These are phyloP conservation scores for Neodiprion virginianus DNA, from an alignment of 1,140 invertebrate species.

Conservation along the genomic window DNA sequence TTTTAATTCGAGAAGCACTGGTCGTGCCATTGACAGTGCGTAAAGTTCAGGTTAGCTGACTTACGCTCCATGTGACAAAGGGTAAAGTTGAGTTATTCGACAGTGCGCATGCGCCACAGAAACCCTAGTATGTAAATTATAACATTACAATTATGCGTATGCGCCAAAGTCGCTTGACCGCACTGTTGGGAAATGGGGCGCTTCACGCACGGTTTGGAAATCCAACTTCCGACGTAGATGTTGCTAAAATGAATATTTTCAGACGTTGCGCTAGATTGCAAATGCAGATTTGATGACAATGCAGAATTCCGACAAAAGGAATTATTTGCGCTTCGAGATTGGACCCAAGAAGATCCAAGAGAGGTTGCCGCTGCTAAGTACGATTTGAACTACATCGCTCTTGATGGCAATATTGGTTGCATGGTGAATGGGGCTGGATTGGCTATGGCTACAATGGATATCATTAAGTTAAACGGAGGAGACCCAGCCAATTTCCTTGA, in stretches of 20 bases:
- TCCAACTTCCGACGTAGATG: too few relatives aligned
- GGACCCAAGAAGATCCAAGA: conserved; percentile 91
- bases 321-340: conserved; percentile 86
- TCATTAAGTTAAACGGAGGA: conserved; percentile 93
- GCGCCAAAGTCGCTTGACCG: too few relatives aligned
- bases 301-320: conserved; percentile 94
- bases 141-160: too few relatives aligned
- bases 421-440: conserved; percentile 96
- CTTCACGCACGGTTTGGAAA: too few relatives aligned
- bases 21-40: too few relatives aligned
- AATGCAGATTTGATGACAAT: conserved; percentile 95
- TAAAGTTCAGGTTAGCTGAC: too few relatives aligned
- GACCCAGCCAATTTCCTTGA: conserved; percentile 97
- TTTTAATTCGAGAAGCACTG: too few relatives aligned
- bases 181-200: too few relatives aligned
- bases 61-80: too few relatives aligned
- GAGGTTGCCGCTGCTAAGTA: conserved; percentile 93
- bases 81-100: too few relatives aligned
- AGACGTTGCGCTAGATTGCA: conserved; percentile 95
- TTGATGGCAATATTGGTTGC: conserved; percentile 87
- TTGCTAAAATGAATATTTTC: conserved; percentile 25
- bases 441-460: conserved; percentile 99
- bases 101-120: too few relatives aligned
- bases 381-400: conserved; percentile 95
- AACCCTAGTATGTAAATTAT: too few relatives aligned